Evolutionary conservation across 2,888 invertebrate genomes (phyloP), one percentile per base, ranked within the genome.

Genomic region (Chesias legatella): DNA sequence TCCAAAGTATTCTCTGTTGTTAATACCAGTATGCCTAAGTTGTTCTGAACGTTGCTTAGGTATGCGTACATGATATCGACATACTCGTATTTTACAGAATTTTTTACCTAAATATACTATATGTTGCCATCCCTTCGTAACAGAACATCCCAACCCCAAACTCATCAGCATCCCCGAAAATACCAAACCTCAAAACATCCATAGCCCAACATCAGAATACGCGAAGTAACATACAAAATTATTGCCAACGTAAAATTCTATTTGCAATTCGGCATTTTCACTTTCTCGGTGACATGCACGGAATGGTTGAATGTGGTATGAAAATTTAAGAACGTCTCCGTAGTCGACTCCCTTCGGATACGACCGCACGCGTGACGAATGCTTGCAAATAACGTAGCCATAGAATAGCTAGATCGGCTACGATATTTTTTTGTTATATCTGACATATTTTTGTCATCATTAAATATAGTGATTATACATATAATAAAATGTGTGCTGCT

Each of bases 251-350:
- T 72, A 72, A 73, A 70, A 74, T 77, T 73, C 67, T 67, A 72
- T 76, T 73, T 70, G 60, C 64, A 64, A 71, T 73, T 70, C 69
- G 58, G 64, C 70, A 73, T 80, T 77, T 80, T 79, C 80, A 80
- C 79, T 80, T 78, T 65, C 62, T 55, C 54, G 51, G 62, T 61
- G 68, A 68, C 67, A 67, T 59, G 63, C 53, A 57, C 33, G 46
- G 46, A 53, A 48, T 63, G 58, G 39, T 35, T 25, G 31, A 38
- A 45, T 63, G 60, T 53, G 60, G 71, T 75, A 78, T 80, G 79
- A 81, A 82, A 80, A 82, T 80, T 79, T 80, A 79, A 79, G 80
- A 71, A 74, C 68, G 69, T 75, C 73, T 66, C 59, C 63, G 63
- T 58, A 48, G 37, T 47, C 59, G 48, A 45, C 60, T 80, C 81